Evolutionary conservation across 1,140 invertebrate species (phyloP).

Genomic region (Anastrepha obliqua): DNA sequence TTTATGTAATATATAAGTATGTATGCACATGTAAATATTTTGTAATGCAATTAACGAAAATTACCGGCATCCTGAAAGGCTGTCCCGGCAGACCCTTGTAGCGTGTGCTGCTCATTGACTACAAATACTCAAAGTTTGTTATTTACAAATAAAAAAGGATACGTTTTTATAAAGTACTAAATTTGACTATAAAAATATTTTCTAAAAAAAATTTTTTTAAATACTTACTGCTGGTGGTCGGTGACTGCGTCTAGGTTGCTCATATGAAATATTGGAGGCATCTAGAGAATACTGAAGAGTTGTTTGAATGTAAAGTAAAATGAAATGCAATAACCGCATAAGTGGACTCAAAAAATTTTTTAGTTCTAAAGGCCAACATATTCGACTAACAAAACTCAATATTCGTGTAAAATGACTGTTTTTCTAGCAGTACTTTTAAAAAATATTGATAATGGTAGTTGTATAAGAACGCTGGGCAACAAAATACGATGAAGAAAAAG

Average conservation of each 20-base stretch:
- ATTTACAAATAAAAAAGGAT: background rate
- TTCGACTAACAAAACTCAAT: background rate
- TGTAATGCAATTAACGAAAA: background rate
- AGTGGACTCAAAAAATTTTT: no score
- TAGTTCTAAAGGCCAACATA: background rate
- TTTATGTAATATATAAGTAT: background rate
- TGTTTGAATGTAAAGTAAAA: no score
- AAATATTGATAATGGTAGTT: no score
- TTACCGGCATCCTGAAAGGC: constrained; percentile 10
- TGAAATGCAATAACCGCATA: no score
- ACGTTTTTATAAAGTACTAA: background rate
- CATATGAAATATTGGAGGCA: background rate
- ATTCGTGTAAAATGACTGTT: background rate
- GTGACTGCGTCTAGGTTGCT: background rate
- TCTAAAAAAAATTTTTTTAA: no score
- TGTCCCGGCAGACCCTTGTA: constrained; percentile 5
- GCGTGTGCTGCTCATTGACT: constrained; percentile 7
- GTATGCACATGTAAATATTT: background rate
- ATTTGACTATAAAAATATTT: background rate
- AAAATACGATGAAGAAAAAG: no score
- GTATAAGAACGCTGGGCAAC: no score
- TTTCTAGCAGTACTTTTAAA: no score
- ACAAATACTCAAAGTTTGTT: background rate
- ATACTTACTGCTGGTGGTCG: background rate
- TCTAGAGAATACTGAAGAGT: background rate